Conservation (phyloP, 1,140 invertebrate species). For the Diachasma alloeum region DNA sequence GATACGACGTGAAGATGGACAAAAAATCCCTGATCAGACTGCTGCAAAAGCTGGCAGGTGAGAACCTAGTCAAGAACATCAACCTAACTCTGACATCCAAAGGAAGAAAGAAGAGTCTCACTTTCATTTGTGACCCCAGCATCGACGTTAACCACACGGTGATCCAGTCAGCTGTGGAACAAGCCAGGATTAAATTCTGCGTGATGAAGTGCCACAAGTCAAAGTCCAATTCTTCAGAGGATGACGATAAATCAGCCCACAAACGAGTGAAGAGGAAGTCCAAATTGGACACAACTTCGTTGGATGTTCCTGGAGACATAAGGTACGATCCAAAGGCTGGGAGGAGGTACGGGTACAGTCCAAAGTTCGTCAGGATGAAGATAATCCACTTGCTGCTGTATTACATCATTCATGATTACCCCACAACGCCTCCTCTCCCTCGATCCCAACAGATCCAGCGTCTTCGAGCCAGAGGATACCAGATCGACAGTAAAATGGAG, state of each 20-base stretch:
- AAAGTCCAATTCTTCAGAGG: background rate
- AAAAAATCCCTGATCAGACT: slow-evolving; percentile 71
- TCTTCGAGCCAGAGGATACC: slow-evolving; percentile 56
- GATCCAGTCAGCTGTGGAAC: slow-evolving; percentile 70
- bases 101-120: slow-evolving; percentile 61
- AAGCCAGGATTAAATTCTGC: slow-evolving; percentile 71
- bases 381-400: slow-evolving; percentile 75
- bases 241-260: background rate
- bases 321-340: slow-evolving; percentile 45
- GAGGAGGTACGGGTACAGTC: slow-evolving; percentile 66
- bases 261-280: background rate
- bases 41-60: slow-evolving; percentile 66
- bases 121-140: slow-evolving; percentile 69
- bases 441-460: slow-evolving; percentile 56
- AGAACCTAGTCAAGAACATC: slow-evolving; percentile 70
- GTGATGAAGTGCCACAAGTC: background rate
- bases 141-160: slow-evolving; percentile 65
- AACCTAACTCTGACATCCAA: slow-evolving; percentile 66
- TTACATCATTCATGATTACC: slow-evolving; percentile 73
- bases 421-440: slow-evolving; percentile 58
- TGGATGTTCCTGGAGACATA: background rate
- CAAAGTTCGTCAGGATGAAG: slow-evolving; percentile 76
- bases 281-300: background rate
- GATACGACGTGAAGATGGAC: slow-evolving; percentile 68
- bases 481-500: slow-evolving; percentile 55